Conservation (phyloP, 1,140 invertebrate genomes). For the Proctacanthus coquilletti region DNA sequence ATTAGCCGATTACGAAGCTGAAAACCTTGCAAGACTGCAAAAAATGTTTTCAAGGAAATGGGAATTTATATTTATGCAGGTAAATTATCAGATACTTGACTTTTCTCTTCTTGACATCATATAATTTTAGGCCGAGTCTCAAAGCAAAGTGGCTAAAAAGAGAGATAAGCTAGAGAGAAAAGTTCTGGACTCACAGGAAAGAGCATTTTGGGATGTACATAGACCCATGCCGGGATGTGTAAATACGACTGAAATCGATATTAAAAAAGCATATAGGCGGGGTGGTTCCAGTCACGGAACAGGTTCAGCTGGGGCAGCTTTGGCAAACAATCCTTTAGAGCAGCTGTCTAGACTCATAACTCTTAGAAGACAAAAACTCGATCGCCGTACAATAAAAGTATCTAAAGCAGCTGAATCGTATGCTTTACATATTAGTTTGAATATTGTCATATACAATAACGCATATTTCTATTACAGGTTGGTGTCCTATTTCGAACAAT, state of each 20-base stretch:
- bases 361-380: conserved; percentile 26
- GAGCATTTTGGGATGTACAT: conserved; percentile 99
- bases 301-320: conserved; percentile 23
- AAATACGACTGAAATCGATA: conserved; percentile 96
- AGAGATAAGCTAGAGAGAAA: conserved; percentile 95
- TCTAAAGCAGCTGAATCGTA: conserved; percentile 95
- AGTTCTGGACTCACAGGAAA: conserved; percentile 95
- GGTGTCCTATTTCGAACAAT: conserved; percentile 91
- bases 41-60: conserved; percentile 99
- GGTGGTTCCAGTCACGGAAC: conserved; percentile 28
- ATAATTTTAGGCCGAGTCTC: conserved; percentile 34
- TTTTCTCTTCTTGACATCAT: too few relatives aligned
- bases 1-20: conserved; percentile 95
- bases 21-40: conserved; percentile 91
- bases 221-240: conserved; percentile 97
- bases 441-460: conserved; percentile 4
- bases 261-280: conserved; percentile 82
- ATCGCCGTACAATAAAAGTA: conserved; percentile 73
- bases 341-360: conserved; percentile 26
- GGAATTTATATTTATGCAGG: conserved; percentile 99
- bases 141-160: conserved; percentile 94
- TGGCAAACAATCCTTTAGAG: conserved; percentile 28
- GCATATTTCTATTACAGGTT: conserved; percentile 40
- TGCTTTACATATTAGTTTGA: conserved; percentile 26
- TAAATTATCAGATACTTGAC: conserved; percentile 33